Base-by-base conservation (phyloP, 37 sponge, comb jelly and placozoan species). In the Oopsacas minuta region DNA sequence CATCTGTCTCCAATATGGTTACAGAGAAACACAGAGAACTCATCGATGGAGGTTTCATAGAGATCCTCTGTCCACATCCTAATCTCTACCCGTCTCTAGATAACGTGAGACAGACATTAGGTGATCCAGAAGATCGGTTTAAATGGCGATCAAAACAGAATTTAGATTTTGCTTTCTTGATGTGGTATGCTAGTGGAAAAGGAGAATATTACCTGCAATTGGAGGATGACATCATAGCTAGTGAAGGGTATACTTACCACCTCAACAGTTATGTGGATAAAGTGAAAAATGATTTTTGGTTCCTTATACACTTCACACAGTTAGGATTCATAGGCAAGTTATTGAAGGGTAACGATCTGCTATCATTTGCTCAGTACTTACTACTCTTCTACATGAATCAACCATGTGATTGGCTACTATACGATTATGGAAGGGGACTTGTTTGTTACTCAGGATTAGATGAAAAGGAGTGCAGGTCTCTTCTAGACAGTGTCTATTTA, bases 141-240 rank as follows among this genome's bases (percentile, higher is more conserved):
- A 39, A 52, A 12, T 84, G 85, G 85, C 85, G 85, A 15, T 39
- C 85, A 5, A 84, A 84, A 75, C 85, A 84, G 52, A 46, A 51
- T 75, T 28, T 84, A 36, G 85, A 84, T 81, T 84, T 46, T 15
- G 52, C 82, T 3, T 84, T 84, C 82, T 15, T 84, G 37, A 38
- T 84, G 52, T 8, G 30, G 22, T 84, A 84, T 15, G 39, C 51
- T 12, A 20, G 23, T 81, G 32, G 82, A 3, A 36, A 46, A 38
- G 85, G 52, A 8, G 37, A 84, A 5, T 84, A 84, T 81, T 84
- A 84, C 36, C 82, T 84, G 1, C 85, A 84, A 39, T 39, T 84
- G 23, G 85, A 84, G 81, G 85, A 84, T 84, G 85, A 84, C 85
- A 37, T 84, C 82, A 81, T 84, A 39, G 42, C 85, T 8, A 5